These are phyloP conservation scores for Eristalis intricaria DNA, from an alignment of 2,888 invertebrate species.

Conservation along the genomic window DNA sequence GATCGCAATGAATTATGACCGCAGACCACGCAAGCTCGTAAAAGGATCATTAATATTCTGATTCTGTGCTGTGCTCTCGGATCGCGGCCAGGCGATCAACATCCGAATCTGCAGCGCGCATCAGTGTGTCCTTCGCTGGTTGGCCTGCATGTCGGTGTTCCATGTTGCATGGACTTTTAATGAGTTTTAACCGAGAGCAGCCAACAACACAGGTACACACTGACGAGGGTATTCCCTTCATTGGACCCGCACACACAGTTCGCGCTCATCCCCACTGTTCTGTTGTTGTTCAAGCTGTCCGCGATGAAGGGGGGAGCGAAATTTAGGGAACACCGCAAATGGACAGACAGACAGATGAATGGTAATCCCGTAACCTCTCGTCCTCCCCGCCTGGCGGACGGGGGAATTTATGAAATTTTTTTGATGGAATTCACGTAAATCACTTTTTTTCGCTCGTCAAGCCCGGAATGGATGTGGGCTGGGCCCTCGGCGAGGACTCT, in stretches of 20 bases:
- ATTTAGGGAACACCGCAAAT: constrained; percentile 46
- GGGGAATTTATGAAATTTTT: constrained; percentile 61
- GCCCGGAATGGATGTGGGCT: constrained; percentile 48
- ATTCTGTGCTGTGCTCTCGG: constrained; percentile 7
- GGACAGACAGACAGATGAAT: constrained; percentile 60
- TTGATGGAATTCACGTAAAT: constrained; percentile 71
- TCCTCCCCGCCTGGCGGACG: background rate
- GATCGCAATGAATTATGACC: constrained; percentile 79
- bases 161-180: constrained; percentile 42
- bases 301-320: background rate
- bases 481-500: constrained; percentile 24
- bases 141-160: background rate
- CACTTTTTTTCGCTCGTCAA: constrained; percentile 39
- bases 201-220: constrained; percentile 27
- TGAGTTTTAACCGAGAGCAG: constrained; percentile 49
- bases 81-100: constrained; percentile 29
- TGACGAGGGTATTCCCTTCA: constrained; percentile 43
- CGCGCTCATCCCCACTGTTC: constrained; percentile 39
- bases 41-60: constrained; percentile 79
- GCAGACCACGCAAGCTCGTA: constrained; percentile 78
- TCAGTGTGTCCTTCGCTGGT: background rate
- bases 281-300: constrained; percentile 14
- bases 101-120: constrained; percentile 21
- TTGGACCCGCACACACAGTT: background rate
- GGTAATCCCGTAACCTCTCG: constrained; percentile 38